Percentiles rank a stretch among this genome's conserved stretches.
These are phyloP conservation scores for Diorhabda carinulata DNA, from an alignment of 1,140 invertebrate species.

Conservation along the genomic window DNA sequence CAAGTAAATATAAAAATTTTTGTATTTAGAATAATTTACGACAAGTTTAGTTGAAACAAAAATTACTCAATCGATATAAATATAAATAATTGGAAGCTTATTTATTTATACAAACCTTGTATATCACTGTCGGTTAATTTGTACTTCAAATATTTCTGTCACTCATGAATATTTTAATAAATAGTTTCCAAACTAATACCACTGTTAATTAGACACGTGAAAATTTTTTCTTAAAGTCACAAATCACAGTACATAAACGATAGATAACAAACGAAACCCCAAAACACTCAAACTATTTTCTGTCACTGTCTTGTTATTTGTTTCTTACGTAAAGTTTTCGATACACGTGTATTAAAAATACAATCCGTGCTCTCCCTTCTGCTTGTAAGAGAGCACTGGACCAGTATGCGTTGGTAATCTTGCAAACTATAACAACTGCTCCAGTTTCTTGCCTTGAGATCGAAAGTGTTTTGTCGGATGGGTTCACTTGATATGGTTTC, in stretches of 20 bases:
- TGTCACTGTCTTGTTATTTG: neutral
- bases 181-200: too few species aligned
- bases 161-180: too few species aligned
- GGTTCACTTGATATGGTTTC: conserved; percentile 37
- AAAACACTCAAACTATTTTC: neutral
- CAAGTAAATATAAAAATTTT: too few species aligned
- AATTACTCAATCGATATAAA: too few species aligned
- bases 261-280: conserved; percentile 8
- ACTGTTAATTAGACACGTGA: too few species aligned
- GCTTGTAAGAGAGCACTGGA: conserved; percentile 34
- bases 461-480: conserved; percentile 40
- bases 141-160: too few species aligned
- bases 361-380: conserved; percentile 24
- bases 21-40: too few species aligned
- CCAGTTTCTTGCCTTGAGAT: conserved; percentile 38
- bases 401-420: conserved; percentile 31
- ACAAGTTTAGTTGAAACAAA: too few species aligned
- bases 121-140: too few species aligned
- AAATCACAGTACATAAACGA: conserved; percentile 7
- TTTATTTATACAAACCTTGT: too few species aligned
- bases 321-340: neutral
- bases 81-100: too few species aligned
- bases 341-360: conserved; percentile 27
- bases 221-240: neutral
- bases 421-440: conserved; percentile 35